These are phyloP conservation scores for Hylaea fasciaria DNA, from an alignment of 2,888 invertebrate species.

Conservation along the genomic window DNA sequence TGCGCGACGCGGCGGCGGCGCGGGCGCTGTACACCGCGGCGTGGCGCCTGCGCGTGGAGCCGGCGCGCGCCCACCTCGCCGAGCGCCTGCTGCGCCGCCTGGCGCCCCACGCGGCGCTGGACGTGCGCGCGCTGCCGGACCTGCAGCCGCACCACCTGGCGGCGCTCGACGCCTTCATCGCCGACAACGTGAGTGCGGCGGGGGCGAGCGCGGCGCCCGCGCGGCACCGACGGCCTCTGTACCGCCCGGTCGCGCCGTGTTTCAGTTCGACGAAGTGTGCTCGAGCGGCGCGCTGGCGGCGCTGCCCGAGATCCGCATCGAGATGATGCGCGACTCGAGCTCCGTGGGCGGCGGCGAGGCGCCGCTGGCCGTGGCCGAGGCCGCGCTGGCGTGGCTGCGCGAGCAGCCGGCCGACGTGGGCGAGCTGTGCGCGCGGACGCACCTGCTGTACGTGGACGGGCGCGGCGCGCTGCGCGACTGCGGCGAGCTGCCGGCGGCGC, in stretches of 20 bases:
- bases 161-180: conserved; percentile 88
- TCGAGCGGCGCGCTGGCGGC: conserved; percentile 86
- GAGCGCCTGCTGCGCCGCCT: conserved; percentile 86
- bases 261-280: conserved; percentile 87
- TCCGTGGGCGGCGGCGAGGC: conserved; percentile 86
- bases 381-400: conserved; percentile 87
- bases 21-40: conserved; percentile 93
- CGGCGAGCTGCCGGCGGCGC: conserved; percentile 87
- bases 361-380: conserved; percentile 85
- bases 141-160: conserved; percentile 82
- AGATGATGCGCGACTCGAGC: conserved; percentile 89
- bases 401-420: conserved; percentile 57
- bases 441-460: conserved; percentile 90
- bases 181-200: conserved; percentile 81
- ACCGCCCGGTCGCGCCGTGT: background rate
- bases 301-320: conserved; percentile 88
- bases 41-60: conserved; percentile 89
- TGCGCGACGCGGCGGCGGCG: conserved; percentile 80
- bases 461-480: conserved; percentile 92
- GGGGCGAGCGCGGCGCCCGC: background rate
- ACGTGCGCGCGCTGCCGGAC: conserved; percentile 86
- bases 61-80: conserved; percentile 89
- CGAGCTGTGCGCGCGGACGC: conserved; percentile 87
- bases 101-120: conserved; percentile 84
- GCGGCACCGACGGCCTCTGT: background rate